Conservation (phyloP, 2,888 invertebrate species). For the Vanessa cardui region DNA sequence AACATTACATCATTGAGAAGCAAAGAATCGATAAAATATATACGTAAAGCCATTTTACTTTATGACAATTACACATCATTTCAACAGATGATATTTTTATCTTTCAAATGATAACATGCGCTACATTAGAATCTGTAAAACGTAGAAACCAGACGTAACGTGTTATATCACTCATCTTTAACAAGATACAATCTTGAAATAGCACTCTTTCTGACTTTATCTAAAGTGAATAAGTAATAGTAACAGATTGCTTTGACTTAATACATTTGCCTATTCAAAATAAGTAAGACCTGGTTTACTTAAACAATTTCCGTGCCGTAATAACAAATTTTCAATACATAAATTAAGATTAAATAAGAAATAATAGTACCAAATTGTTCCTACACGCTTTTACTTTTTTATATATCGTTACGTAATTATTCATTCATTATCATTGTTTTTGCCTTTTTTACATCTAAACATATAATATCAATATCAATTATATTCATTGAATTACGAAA, state of each 20-base stretch:
- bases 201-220: neutral
- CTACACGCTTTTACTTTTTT: no score
- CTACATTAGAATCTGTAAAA: slow-evolving; percentile 6
- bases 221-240: neutral
- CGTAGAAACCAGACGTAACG: slow-evolving; percentile 14
- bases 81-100: slow-evolving; percentile 4
- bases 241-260: neutral
- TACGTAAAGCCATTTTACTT: neutral
- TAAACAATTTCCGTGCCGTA: neutral
- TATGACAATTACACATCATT: neutral
- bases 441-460: no score
- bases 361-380: no score
- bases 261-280: neutral
- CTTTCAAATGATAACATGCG: neutral
- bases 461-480: no score
- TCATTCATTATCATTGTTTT: no score
- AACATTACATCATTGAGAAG: no score
- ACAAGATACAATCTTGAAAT: slow-evolving; percentile 28
- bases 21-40: no score
- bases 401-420: no score
- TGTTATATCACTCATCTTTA: slow-evolving; percentile 30
- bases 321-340: neutral
- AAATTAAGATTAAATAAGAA: no score
- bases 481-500: no score
- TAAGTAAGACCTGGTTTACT: neutral